phyloP scores from a whole-genome alignment of 2,797 vertebrate genomes.

The Dryobates pubescens region DNA sequence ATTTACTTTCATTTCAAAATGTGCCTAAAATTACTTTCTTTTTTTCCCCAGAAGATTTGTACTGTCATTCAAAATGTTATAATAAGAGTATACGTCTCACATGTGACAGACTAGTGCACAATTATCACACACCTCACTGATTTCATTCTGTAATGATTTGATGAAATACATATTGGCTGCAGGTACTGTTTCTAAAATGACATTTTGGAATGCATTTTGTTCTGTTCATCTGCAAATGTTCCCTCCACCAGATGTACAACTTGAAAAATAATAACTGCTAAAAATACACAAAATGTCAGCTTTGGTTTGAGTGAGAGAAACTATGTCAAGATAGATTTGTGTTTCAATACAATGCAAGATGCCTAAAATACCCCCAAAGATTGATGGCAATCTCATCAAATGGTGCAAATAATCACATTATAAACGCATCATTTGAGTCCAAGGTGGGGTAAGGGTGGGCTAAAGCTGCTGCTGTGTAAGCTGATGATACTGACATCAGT shows the following conservation, averaged over 20 bases:
- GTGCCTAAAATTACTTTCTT: neutral
- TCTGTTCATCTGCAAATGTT: conserved; percentile 24
- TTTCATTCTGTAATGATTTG: neutral
- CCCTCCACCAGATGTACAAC: conserved; percentile 25
- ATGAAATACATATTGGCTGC: neutral
- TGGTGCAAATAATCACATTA: neutral
- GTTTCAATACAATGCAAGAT: neutral
- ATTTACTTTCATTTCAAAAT: neutral
- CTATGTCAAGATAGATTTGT: neutral
- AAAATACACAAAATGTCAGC: conserved; percentile 37
- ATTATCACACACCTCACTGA: neutral
- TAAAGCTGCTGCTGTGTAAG: neutral
- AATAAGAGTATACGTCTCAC: neutral
- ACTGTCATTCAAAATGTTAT: neutral
- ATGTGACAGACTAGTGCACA: neutral
- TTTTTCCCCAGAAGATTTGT: neutral
- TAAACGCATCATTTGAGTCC: neutral
- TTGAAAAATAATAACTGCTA: conserved; percentile 37
- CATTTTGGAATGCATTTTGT: neutral
- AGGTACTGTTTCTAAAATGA: neutral
- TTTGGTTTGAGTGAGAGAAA: neutral
- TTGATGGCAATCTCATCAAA: neutral
- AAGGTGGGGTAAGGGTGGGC: neutral
- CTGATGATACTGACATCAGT: neutral
- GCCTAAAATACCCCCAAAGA: neutral